Base-by-base conservation (phyloP, 2,888 invertebrate genomes). In the Chelonus formosanus region DNA sequence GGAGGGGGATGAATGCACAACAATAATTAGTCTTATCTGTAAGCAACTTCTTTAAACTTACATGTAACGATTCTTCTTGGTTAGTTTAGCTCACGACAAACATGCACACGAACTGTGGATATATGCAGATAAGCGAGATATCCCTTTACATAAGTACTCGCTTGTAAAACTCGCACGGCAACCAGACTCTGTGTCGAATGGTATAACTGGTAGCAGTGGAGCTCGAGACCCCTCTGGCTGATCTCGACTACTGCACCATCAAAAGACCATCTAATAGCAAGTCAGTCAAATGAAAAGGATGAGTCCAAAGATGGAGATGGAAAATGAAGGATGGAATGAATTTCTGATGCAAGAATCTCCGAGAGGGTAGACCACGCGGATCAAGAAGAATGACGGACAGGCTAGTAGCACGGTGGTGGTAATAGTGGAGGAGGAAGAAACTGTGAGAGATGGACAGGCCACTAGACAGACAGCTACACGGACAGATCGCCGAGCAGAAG, bases 21-120 rank as follows among this genome's bases (percentile, higher is more conserved):
- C 76, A 77, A 79, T 77, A 79, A 80, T 80, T 80, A 79, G 78
- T 74, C 73, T 78, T 79, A 78, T 79, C 79, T 74, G 69, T 57
- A 47, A 65, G 62, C 55, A 65, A 70, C 70, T 69, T 73, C 68
- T 67, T 61, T 63, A 54, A 67, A 63, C 65, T 63, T 61, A 63
- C 71, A 69, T 67, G 68, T 70, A 74, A 70, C 73, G 71, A 73
- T 73, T 64, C 61, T 59, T 58, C 61, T 58, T 59, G 57, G 55
- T 67, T 67, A 50, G 65, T 50, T 65, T 53, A 54, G 63, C 55
- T 53, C 67, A 66, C 68, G 67, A 64, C 65, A 52, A 69, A 71
- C 72, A 69, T 70, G 70, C 66, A 59, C 69, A 69, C 66, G 66
- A 68, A 59, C 34, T 65, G 54, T 64, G 70, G 60, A 71, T 71